phyloP scores from a whole-genome alignment of 2,797 vertebrate genomes.

The Intellagama lesueurii region DNA sequence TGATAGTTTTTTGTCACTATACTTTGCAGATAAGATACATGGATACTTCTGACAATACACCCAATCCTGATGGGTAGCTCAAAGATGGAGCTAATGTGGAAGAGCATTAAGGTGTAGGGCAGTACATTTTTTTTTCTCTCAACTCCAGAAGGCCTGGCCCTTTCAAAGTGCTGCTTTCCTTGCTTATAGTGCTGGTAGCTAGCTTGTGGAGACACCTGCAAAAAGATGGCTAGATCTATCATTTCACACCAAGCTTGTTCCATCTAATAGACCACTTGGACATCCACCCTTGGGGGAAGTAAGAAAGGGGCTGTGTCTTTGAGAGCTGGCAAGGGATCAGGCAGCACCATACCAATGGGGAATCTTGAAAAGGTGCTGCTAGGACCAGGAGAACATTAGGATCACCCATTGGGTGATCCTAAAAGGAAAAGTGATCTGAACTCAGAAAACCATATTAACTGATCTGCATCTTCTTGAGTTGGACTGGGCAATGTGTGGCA shows the following conservation, averaged over 20 bases:
- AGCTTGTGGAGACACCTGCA: conserved; percentile 29
- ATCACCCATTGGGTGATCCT: too few species aligned
- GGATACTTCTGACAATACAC: too few species aligned
- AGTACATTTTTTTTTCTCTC: conserved; percentile 33
- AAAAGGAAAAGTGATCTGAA: too few species aligned
- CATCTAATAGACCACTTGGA: not conserved
- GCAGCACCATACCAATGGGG: not conserved
- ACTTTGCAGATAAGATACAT: conserved; percentile 53
- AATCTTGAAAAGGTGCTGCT: too few species aligned
- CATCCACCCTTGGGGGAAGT: not conserved
- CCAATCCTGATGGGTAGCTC: conserved; percentile 25
- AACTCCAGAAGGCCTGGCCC: conserved; percentile 24
- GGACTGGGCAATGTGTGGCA: too few species aligned
- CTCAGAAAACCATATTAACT: too few species aligned
- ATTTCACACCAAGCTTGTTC: not conserved
- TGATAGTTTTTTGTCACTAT: conserved; percentile 71
- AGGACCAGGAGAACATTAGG: not conserved
- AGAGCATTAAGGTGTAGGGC: conserved; percentile 29
- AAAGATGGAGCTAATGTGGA: conserved; percentile 24
- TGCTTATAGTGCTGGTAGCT: conserved; percentile 8
- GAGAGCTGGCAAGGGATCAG: not conserved
- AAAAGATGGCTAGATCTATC: not conserved
- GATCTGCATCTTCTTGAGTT: too few species aligned
- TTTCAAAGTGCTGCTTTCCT: conserved; percentile 35
- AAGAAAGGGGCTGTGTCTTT: not conserved